phyloP scores from a whole-genome alignment of 1,140 invertebrate species.

The Caenorhabditis latens region DNA sequence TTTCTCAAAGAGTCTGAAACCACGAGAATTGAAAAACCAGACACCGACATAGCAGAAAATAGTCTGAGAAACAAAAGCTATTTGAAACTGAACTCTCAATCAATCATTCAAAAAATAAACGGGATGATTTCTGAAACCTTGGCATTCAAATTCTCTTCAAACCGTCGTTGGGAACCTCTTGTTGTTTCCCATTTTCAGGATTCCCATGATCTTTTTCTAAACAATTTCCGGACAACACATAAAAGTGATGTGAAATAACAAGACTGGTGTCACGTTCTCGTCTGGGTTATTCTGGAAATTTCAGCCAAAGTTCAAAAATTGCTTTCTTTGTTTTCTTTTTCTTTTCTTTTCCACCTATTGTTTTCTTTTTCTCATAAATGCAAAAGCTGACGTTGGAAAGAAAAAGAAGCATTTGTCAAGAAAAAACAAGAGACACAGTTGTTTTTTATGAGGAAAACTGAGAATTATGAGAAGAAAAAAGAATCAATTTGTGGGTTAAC shows the following conservation, averaged over 20 bases:
- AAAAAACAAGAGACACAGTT: neutral
- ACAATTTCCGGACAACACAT: neutral
- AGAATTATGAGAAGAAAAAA: neutral
- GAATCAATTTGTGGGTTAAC: neutral
- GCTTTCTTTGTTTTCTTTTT: neutral
- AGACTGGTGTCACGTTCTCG: neutral
- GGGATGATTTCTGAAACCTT: no score
- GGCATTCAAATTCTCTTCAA: no score
- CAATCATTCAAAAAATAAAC: no score
- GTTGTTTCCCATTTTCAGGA: no score
- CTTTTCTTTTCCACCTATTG: neutral
- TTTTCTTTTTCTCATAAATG: neutral
- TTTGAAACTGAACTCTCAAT: no score
- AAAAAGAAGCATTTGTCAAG: neutral
- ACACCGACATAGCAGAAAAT: no score
- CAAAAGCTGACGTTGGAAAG: neutral
- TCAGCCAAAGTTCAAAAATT: slow-evolving; percentile 31
- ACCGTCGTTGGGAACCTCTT: no score
- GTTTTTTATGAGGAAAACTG: neutral
- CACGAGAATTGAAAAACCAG: no score
- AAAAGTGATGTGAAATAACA: neutral
- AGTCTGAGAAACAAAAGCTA: no score
- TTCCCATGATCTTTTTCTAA: neutral
- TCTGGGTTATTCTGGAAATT: slow-evolving; percentile 2
- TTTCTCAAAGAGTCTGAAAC: no score